A percentile compares a stretch with the other conserved stretches of the same genome.
These are phyloP conservation scores for Pangasianodon gigas DNA, from an alignment of 2,113 vertebrate genomes.

Conservation along the genomic window DNA sequence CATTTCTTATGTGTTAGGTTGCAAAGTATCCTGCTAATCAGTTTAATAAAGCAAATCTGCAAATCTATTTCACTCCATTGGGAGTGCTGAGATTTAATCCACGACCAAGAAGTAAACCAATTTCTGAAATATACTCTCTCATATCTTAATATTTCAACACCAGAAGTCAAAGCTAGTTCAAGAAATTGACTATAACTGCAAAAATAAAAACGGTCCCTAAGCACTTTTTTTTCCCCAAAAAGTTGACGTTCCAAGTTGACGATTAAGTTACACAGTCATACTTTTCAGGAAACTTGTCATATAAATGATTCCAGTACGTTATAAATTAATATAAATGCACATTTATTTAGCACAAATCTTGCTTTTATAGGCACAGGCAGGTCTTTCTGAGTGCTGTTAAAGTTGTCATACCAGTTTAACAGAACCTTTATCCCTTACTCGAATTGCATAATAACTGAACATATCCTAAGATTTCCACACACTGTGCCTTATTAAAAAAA, in stretches of 20 bases:
- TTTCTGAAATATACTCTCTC: neutral
- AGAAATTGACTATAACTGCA: neutral
- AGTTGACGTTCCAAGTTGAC: neutral
- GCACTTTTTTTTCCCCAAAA: neutral
- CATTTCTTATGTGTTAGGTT: neutral
- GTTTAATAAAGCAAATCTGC: neutral
- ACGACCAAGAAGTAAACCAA: neutral
- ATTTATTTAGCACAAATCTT: neutral
- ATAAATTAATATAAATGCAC: neutral
- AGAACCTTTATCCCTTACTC: neutral
- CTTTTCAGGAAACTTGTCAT: neutral
- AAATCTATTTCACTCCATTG: neutral
- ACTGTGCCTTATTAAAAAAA: neutral
- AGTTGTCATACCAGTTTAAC: conserved; percentile 10
- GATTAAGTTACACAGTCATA: neutral
- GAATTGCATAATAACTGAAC: neutral
- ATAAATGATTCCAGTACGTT: neutral
- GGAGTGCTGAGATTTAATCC: neutral
- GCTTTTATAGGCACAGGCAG: neutral
- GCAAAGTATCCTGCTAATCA: neutral
- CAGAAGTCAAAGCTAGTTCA: neutral
- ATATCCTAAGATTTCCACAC: neutral
- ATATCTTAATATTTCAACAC: neutral
- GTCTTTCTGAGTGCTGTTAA: neutral
- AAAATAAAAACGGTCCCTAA: neutral